These are phyloP conservation scores for Nemurella pictetii DNA, from an alignment of 2,888 invertebrate species.

Conservation along the genomic window DNA sequence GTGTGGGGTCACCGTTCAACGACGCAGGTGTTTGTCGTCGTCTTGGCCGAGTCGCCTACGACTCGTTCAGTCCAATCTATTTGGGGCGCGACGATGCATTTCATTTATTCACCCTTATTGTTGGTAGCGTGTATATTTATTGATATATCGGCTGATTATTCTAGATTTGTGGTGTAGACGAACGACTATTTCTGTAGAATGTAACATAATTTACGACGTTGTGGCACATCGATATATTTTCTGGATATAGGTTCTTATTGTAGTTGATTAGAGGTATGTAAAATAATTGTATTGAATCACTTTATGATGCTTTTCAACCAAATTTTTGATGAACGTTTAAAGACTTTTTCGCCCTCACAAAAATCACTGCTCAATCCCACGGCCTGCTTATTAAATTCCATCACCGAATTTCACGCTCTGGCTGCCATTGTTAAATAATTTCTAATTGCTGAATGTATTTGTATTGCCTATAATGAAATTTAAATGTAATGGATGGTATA, in stretches of 20 bases:
- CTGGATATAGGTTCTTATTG: background rate
- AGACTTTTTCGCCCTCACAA: background rate
- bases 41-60: background rate
- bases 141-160: background rate
- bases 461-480: background rate
- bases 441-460: background rate
- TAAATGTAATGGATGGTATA: background rate
- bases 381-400: background rate
- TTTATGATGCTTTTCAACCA: background rate
- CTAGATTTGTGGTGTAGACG: background rate
- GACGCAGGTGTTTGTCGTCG: background rate
- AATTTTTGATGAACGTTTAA: background rate
- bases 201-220: background rate
- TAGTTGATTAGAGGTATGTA: background rate
- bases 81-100: background rate
- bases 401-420: background rate
- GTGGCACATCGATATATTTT: background rate
- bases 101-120: background rate
- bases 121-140: background rate
- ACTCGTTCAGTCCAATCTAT: background rate
- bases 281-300: background rate
- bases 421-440: background rate
- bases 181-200: background rate
- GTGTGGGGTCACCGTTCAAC: background rate
- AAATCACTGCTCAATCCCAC: background rate